Evolutionary conservation across 2,113 vertebrate genomes (phyloP).

Genomic region (Petrocephalus zakoni): DNA sequence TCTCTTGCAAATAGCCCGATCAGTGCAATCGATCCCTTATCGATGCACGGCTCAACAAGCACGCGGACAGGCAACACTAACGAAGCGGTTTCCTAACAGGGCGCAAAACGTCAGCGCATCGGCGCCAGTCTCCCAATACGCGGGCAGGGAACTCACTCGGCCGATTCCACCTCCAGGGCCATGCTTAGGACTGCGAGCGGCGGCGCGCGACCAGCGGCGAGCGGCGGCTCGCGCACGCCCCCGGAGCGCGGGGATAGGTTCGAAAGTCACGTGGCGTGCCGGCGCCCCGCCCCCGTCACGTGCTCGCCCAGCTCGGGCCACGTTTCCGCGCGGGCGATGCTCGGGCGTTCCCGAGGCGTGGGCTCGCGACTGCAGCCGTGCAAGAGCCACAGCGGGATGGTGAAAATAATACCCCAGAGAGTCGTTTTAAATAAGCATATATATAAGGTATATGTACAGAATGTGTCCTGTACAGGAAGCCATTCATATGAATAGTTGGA

Average conservation of each 20-base stretch:
- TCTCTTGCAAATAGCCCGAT: neutral
- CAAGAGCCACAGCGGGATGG: no score
- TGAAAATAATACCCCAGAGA: neutral
- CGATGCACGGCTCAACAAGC: slow-evolving; percentile 5
- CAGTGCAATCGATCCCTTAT: neutral
- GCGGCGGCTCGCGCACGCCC: neutral
- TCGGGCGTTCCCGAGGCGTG: neutral
- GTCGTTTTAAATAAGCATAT: neutral
- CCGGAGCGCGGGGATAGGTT: neutral
- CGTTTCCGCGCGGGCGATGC: neutral
- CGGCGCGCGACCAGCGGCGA: neutral
- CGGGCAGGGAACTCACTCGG: neutral
- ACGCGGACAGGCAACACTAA: neutral
- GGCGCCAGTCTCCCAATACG: neutral
- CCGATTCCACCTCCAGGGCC: slow-evolving; percentile 20
- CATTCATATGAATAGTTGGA: neutral
- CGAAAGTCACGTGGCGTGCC: neutral
- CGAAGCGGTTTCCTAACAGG: neutral
- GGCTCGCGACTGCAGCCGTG: no score
- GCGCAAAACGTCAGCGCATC: neutral
- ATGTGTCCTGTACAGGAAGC: neutral
- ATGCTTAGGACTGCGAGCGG: neutral
- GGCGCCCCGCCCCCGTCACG: neutral
- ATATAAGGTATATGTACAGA: neutral
- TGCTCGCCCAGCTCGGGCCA: neutral